These are phyloP conservation scores for Danio kyathit DNA, from an alignment of 2,797 vertebrate genomes.

Conservation along the genomic window DNA sequence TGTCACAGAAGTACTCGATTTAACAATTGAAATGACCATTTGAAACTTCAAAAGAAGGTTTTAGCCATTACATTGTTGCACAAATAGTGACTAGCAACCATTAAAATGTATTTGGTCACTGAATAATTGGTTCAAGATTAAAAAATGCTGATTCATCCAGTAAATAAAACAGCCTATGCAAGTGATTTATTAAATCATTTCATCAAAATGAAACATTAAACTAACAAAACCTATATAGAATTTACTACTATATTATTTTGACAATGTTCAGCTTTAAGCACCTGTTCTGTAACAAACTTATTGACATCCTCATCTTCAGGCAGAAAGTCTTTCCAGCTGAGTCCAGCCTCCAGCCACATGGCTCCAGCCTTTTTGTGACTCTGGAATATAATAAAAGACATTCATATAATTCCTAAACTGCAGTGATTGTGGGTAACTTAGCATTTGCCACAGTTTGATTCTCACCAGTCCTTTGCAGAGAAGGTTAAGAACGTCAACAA, in stretches of 20 bases:
- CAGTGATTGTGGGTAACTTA: neutral
- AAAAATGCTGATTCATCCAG: too few species aligned
- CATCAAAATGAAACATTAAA: neutral
- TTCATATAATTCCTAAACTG: neutral
- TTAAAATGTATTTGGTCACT: too few species aligned
- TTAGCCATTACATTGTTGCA: too few species aligned
- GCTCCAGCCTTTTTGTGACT: conserved; percentile 90
- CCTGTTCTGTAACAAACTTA: conserved; percentile 92
- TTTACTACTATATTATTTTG: neutral
- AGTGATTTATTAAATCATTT: too few species aligned
- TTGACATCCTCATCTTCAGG: conserved; percentile 89
- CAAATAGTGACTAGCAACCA: too few species aligned
- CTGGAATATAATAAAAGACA: conserved; percentile 68
- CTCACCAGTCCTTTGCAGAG: conserved; percentile 95
- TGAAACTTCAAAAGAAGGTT: too few species aligned
- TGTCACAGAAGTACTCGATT: too few species aligned
- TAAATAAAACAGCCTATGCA: too few species aligned
- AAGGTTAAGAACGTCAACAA: conserved; percentile 90
- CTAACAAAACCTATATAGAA: neutral
- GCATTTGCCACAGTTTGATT: conserved; percentile 34
- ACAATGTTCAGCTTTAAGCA: conserved; percentile 61
- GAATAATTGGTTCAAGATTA: too few species aligned
- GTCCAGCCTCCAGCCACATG: conserved; percentile 89
- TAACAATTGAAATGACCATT: too few species aligned
- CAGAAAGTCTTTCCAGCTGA: conserved; percentile 95